Evolutionary conservation across 2,113 vertebrate genomes (phyloP).

Genomic region (Isurus oxyrinchus): DNA sequence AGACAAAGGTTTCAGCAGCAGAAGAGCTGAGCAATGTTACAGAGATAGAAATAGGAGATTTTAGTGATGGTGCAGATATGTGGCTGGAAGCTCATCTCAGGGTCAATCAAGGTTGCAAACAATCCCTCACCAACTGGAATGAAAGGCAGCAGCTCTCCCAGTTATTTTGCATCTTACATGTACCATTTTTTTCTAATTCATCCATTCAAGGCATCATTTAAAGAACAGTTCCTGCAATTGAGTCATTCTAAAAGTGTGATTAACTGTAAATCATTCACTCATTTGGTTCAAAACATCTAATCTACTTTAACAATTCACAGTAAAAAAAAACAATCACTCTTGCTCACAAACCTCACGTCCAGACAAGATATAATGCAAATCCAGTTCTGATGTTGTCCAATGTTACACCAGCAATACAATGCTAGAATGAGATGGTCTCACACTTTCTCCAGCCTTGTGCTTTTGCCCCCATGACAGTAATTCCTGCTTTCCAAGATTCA

Average conservation of each 20-base stretch:
- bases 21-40: too few relatives aligned
- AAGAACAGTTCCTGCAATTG: background rate
- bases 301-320: background rate
- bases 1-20: background rate
- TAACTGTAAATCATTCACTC: background rate
- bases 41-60: background rate
- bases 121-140: background rate
- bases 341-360: background rate
- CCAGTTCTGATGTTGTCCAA: background rate
- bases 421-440: background rate
- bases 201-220: background rate
- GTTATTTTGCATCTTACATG: background rate
- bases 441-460: background rate
- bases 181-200: background rate
- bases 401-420: background rate
- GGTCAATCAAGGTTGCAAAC: background rate
- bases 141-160: background rate
- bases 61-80: background rate
- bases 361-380: background rate
- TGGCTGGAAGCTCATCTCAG: background rate
- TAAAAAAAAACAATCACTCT: background rate
- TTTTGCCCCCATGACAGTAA: background rate
- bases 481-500: background rate
- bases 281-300: background rate
- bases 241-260: background rate